These are phyloP conservation scores for Cryptotis parvus DNA, from an alignment of 2,113 vertebrate species.

Conservation along the genomic window DNA sequence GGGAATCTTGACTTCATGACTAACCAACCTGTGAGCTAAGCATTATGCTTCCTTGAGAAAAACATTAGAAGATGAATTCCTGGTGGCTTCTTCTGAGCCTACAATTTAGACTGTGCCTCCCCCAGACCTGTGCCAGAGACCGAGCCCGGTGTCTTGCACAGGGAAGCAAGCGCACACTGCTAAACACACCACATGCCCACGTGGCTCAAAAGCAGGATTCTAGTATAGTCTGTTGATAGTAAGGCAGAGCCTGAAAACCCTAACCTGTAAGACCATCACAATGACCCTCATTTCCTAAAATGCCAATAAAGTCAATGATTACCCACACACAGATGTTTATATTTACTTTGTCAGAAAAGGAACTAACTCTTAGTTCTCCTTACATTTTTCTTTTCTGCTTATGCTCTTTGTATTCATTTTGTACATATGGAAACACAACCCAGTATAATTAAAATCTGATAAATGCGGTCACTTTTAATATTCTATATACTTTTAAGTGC, in stretches of 20 bases:
- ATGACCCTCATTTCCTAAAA: background rate
- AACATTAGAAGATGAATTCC: background rate
- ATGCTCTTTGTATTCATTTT: background rate
- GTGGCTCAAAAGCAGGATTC: background rate
- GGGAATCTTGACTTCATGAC: background rate
- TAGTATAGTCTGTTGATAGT: background rate
- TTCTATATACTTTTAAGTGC: background rate
- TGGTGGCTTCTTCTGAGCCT: background rate
- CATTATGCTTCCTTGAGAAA: conserved; percentile 17
- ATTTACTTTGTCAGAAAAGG: conserved; percentile 57
- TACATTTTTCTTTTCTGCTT: background rate
- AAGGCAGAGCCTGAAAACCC: background rate
- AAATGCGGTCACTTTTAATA: conserved; percentile 3
- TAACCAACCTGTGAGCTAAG: background rate
- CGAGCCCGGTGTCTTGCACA: no score
- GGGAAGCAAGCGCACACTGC: no score
- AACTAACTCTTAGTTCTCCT: conserved; percentile 39
- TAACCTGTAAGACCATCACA: background rate
- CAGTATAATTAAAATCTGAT: background rate
- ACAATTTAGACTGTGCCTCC: background rate
- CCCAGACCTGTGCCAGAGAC: no score
- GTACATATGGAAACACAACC: background rate
- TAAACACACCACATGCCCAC: no score
- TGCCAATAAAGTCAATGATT: background rate
- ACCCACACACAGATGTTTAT: background rate